Conservation (phyloP, 2,888 invertebrate species). For the Papilio gigon region DNA sequence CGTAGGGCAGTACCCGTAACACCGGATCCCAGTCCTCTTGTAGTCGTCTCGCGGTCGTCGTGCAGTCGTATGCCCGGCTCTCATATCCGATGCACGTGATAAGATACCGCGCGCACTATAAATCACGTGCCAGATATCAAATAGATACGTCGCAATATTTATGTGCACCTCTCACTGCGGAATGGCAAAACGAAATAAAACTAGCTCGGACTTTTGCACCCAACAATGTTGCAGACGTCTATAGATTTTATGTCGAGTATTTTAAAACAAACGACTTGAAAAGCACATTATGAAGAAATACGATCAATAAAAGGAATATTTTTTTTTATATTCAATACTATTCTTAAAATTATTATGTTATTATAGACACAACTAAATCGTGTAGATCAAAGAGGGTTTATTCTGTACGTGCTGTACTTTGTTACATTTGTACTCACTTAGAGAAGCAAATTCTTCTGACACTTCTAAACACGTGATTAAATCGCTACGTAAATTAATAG, state of each 20-base stretch:
- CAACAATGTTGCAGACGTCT: conserved; percentile 17
- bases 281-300: background rate
- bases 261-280: background rate
- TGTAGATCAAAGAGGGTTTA: too few relatives aligned
- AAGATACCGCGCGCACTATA: conserved; percentile 42
- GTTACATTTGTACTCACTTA: too few relatives aligned
- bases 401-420: too few relatives aligned
- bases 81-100: conserved; percentile 43
- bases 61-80: conserved; percentile 30
- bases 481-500: too few relatives aligned
- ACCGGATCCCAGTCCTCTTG: too few relatives aligned
- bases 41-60: conserved; percentile 5
- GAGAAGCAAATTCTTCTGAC: too few relatives aligned
- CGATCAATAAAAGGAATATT: background rate
- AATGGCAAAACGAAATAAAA: conserved; percentile 36
- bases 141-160: conserved; percentile 42
- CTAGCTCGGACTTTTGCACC: conserved; percentile 15
- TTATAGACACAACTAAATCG: too few relatives aligned
- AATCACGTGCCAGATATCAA: conserved; percentile 42
- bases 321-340: too few relatives aligned
- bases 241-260: background rate
- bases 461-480: too few relatives aligned
- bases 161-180: conserved; percentile 27
- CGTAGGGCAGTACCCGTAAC: conserved; percentile 14
- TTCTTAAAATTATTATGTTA: too few relatives aligned